phyloP scores from a whole-genome alignment of 2,113 vertebrate genomes.

The Naja naja region DNA sequence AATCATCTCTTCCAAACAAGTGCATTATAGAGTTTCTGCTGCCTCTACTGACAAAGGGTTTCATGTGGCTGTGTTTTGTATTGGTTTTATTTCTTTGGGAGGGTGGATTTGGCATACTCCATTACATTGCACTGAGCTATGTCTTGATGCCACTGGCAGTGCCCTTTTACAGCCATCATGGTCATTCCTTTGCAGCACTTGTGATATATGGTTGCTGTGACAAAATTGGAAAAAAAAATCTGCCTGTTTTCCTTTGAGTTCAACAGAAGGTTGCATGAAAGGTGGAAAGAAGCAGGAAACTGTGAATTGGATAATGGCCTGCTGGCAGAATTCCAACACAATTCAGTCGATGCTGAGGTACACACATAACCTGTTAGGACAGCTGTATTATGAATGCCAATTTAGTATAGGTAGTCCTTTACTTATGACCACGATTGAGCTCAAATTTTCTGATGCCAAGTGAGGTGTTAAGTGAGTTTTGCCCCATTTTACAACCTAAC shows the following conservation, averaged over 20 bases:
- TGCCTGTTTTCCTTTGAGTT: neutral
- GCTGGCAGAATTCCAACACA: neutral
- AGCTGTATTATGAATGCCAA: neutral
- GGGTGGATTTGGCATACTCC: neutral
- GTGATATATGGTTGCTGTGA: neutral
- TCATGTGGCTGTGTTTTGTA: neutral
- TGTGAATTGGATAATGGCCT: neutral
- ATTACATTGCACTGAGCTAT: neutral
- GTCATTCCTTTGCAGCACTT: neutral
- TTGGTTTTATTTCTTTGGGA: neutral
- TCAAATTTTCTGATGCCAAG: neutral
- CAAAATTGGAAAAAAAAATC: neutral
- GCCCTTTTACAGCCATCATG: neutral
- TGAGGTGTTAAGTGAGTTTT: neutral
- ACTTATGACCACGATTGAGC: neutral
- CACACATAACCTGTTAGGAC: neutral
- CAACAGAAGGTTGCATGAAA: neutral
- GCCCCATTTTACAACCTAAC: too few relatives aligned
- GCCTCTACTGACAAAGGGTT: neutral
- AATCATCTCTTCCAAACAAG: neutral
- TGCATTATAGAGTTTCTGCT: neutral
- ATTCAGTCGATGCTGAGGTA: neutral
- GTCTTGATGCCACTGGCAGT: neutral
- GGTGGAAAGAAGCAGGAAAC: neutral
- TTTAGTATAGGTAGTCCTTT: neutral